These are phyloP conservation scores for Ctenopoma multispine DNA, from an alignment of 2,797 vertebrate genomes.

Conservation along the genomic window DNA sequence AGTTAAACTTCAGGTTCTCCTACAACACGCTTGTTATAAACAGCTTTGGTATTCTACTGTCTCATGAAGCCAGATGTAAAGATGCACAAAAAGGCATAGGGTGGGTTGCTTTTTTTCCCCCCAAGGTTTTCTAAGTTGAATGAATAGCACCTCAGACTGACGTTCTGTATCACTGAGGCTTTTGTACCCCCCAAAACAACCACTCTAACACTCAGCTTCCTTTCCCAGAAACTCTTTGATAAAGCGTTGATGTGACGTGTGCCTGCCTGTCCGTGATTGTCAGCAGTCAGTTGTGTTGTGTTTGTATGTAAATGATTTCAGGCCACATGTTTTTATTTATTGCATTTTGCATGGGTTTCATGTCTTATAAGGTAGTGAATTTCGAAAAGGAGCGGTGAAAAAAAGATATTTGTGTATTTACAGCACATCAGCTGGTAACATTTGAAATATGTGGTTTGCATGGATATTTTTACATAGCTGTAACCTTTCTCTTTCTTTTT, in stretches of 20 bases:
- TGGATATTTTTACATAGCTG: constrained; percentile 14
- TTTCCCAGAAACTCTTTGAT: constrained; percentile 18
- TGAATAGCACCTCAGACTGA: constrained; percentile 60
- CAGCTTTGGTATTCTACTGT: constrained; percentile 16
- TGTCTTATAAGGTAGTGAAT: background rate
- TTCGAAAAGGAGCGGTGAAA: background rate
- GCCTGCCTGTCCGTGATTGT: constrained; percentile 6
- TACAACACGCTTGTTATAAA: constrained; percentile 27
- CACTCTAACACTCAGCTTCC: constrained; percentile 11
- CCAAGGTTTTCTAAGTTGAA: constrained; percentile 38
- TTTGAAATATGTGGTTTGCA: constrained; percentile 20
- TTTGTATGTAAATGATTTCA: background rate
- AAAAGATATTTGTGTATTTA: background rate
- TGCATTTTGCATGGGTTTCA: background rate
- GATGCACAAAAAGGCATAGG: constrained; percentile 34
- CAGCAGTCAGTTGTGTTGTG: background rate
- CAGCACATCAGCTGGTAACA: background rate
- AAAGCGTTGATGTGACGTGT: constrained; percentile 15
- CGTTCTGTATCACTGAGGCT: constrained; percentile 62
- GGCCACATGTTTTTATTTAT: background rate
- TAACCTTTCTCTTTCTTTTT: constrained; percentile 40
- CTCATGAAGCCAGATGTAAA: constrained; percentile 40
- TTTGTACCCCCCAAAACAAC: constrained; percentile 44
- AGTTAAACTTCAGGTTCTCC: constrained; percentile 5
- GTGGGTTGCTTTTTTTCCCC: constrained; percentile 43